Evolutionary conservation across 2,888 invertebrate species (phyloP), one percentile per base, ranked within the genome.

Genomic region (Heliconius ismenius): DNA sequence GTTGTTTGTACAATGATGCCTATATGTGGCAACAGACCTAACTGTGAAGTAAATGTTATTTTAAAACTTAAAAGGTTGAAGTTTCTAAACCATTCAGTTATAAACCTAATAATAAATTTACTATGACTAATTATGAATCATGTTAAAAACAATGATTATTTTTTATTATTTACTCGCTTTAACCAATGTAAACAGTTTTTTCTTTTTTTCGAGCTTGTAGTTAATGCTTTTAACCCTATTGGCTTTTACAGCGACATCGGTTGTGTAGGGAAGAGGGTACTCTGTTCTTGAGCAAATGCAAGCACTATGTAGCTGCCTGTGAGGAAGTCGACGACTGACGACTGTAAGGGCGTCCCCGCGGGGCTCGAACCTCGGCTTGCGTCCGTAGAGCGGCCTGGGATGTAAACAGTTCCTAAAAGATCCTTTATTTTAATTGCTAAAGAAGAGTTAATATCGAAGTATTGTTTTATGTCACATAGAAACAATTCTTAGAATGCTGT

Each of bases 401-500:
- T 15, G 15, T 15, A 15, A 43, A 43, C 13, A 43, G 15, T 15
- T 15, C 4, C 43, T 54, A 32, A 36, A n/a, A 18, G 3, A 54
- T 9, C 10, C 54, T n/a, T 3, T 54, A 54, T 10, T 49, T 49
- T 49, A 18, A 18, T 49, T 49, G 6, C n/a, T n/a, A n/a, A n/a
- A n/a, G n/a, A n/a, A 32, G 4, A 13, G 32, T 36, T 26, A 11
- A 54, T 68, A 26, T 70, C 54, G 24, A 58, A 32, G 32, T n/a
- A 7, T 21, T 70, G n/a, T 77, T 68, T 78, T 69, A 65, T 69
- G 73, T 75, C 65, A 60, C 79, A 68, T 80, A 75, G 77, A 73
- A 78, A 79, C 78, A 78, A 76, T 80, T 78, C 78, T 63, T 63
- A 36, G 78, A 77, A 78, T 60, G 26, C 49, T 73, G 67, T 58